These are phyloP conservation scores for Brachypodius melanocephalos DNA, from an alignment of 2,113 vertebrate genomes.

Conservation along the genomic window DNA sequence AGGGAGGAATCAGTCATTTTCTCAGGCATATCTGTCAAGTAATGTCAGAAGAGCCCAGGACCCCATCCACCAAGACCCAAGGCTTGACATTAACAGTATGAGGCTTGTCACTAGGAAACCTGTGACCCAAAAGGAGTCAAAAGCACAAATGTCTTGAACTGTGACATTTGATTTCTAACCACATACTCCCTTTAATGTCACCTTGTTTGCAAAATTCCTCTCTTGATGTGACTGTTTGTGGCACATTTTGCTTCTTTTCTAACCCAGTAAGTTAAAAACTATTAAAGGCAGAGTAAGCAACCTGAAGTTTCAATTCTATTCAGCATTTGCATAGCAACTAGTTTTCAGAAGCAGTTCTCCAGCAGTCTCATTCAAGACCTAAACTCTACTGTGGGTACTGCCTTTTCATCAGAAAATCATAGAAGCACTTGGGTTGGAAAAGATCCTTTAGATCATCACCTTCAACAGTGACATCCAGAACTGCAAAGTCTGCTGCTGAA, in stretches of 20 bases:
- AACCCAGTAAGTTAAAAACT: background rate
- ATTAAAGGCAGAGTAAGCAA: background rate
- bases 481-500: background rate
- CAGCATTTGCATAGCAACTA: background rate
- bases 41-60: background rate
- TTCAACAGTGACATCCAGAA: accelerated
- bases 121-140: background rate
- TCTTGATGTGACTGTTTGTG: background rate
- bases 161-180: background rate
- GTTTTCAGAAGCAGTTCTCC: background rate
- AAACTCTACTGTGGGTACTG: background rate
- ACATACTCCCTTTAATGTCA: background rate
- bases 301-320: background rate
- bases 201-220: background rate
- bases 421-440: background rate
- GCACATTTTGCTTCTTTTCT: background rate
- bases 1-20: background rate
- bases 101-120: background rate
- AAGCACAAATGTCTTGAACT: background rate
- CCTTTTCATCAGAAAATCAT: background rate
- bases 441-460: background rate
- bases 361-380: background rate
- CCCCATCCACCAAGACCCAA: background rate
- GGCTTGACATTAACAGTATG: background rate
- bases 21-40: background rate